These are phyloP conservation scores for Nasonia oneida DNA, from an alignment of 2,888 invertebrate genomes.

Conservation along the genomic window DNA sequence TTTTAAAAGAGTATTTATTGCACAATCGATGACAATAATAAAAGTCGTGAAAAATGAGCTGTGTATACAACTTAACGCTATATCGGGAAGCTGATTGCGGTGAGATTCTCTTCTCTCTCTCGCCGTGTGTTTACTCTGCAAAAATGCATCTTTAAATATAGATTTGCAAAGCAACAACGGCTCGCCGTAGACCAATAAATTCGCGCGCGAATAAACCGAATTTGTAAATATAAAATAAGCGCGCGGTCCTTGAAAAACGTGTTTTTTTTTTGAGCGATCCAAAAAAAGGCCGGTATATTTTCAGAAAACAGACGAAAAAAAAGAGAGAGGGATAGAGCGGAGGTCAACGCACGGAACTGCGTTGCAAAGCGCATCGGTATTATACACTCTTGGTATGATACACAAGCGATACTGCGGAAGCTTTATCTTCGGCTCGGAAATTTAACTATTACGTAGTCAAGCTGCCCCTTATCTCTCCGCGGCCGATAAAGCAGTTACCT, in stretches of 20 bases:
- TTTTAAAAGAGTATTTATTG: not conserved
- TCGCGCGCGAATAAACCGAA: not conserved
- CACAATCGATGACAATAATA: not conserved
- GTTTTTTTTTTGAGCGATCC: not conserved
- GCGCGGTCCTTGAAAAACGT: not conserved
- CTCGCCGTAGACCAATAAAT: not conserved
- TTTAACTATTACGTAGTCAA: not conserved
- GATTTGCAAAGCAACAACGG: not conserved
- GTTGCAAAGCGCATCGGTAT: not conserved
- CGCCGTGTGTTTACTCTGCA: not conserved
- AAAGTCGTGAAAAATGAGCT: not conserved
- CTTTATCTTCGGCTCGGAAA: not conserved
- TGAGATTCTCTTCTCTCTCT: not conserved
- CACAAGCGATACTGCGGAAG: not conserved
- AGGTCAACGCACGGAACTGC: constrained; percentile 8
- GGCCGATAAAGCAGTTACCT: not conserved
- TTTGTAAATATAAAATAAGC: not conserved
- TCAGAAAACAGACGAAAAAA: not conserved
- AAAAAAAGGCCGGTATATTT: not conserved
- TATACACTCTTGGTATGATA: not conserved
- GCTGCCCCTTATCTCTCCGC: not conserved
- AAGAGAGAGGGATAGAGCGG: not conserved
- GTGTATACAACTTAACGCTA: not conserved
- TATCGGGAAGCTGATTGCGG: not conserved
- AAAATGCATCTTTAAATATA: not conserved